Conservation (phyloP, 2,797 vertebrate genomes). For the Gymnothorax javanicus region DNA sequence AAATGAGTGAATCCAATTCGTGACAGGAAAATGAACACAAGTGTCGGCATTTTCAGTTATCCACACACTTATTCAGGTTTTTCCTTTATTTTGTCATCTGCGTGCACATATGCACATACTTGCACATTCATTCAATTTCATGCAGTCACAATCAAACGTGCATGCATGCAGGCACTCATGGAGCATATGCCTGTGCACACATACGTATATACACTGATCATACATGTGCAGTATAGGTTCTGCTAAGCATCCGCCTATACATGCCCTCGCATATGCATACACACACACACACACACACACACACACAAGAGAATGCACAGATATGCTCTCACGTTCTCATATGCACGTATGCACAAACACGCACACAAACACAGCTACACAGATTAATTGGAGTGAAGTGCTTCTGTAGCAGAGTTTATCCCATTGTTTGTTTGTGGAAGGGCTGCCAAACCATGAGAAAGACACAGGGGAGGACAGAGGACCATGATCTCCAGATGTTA, state of each 20-base stretch:
- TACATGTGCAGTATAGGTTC: background rate
- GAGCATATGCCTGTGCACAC: background rate
- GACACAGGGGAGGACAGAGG: background rate
- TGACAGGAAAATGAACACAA: background rate
- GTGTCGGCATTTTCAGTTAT: background rate
- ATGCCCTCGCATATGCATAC: constrained; percentile 14
- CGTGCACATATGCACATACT: constrained; percentile 35
- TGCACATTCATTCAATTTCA: constrained; percentile 15
- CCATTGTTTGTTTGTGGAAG: background rate
- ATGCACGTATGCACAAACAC: constrained; percentile 19
- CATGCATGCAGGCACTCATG: constrained; percentile 4
- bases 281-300: constrained; percentile 28
- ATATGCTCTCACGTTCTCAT: constrained; percentile 10
- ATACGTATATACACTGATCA: constrained; percentile 31
- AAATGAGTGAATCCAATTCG: too few species aligned
- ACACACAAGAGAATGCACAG: background rate
- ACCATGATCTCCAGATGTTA: background rate
- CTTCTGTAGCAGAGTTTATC: constrained; percentile 34
- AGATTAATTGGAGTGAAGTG: constrained; percentile 2
- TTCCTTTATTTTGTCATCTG: constrained; percentile 49
- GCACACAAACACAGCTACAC: constrained; percentile 10
- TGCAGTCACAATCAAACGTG: background rate
- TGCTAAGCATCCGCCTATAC: background rate
- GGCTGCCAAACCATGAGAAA: background rate
- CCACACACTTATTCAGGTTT: background rate